Conservation (phyloP, 2,797 vertebrate species). For the Neosilurus hyrtlii region DNA sequence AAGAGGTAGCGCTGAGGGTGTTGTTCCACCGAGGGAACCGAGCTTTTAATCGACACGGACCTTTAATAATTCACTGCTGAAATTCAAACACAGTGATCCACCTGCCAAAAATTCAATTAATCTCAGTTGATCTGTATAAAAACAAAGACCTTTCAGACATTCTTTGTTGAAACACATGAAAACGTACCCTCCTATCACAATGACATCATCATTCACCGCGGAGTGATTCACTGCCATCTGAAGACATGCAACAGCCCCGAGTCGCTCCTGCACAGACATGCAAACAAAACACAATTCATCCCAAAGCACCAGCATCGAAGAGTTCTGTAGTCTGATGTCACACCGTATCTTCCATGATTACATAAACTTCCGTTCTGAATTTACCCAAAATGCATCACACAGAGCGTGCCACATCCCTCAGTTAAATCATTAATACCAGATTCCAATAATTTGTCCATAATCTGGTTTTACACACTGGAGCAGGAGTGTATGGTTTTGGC, state of each 20-base stretch:
- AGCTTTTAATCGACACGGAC: too few relatives aligned
- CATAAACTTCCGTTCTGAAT: neutral
- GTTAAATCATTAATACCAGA: neutral
- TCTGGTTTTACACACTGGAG: neutral
- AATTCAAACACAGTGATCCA: neutral
- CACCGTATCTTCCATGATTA: neutral
- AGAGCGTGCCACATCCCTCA: neutral
- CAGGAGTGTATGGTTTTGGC: neutral
- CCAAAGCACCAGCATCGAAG: too few relatives aligned
- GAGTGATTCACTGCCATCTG: conserved; percentile 74
- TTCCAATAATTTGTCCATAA: neutral
- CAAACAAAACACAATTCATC: neutral
- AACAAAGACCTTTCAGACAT: neutral
- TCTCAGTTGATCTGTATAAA: neutral
- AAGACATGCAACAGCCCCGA: conserved; percentile 77
- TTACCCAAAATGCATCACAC: neutral
- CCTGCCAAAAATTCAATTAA: neutral
- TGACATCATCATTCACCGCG: conserved; percentile 68
- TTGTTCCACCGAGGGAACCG: too few relatives aligned
- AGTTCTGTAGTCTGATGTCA: too few relatives aligned
- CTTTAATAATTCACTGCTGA: neutral
- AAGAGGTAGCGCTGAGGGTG: too few relatives aligned
- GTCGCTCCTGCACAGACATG: conserved; percentile 66
- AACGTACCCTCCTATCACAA: conserved; percentile 77
- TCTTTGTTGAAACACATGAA: neutral